A percentile compares a stretch with the other conserved stretches of the same genome.
Conservation (phyloP, 30 jellyfish, hydroid and myxozoan genomes). For the Haliclystus octoradiatus region DNA sequence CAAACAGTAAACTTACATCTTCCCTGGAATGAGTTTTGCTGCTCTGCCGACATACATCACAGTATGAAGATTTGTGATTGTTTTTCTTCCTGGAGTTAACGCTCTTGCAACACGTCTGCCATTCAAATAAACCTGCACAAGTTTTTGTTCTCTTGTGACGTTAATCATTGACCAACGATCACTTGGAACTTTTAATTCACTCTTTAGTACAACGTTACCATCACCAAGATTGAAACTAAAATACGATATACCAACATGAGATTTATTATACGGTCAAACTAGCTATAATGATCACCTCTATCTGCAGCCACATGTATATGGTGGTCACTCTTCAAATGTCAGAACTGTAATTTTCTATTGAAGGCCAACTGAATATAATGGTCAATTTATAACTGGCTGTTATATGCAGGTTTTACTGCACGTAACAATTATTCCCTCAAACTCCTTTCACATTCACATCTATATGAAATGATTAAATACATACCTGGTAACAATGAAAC, state of each 20-base stretch:
- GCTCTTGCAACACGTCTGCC: conserved; percentile 78
- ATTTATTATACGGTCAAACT: too few species aligned
- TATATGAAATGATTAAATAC: too few species aligned
- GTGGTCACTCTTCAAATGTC: too few species aligned
- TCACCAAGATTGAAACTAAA: conserved; percentile 67
- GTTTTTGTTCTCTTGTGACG: conserved; percentile 47
- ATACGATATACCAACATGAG: too few species aligned
- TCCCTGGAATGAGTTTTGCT: conserved; percentile 40
- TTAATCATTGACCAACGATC: conserved; percentile 53
- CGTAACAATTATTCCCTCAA: too few species aligned
- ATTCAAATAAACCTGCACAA: conserved; percentile 40
- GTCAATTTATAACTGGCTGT: too few species aligned
- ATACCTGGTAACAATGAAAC: conserved; percentile 68
- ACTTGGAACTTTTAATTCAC: conserved; percentile 34
- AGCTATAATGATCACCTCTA: too few species aligned
- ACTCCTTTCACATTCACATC: too few species aligned
- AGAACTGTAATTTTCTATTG: too few species aligned
- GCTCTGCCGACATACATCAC: conserved; percentile 59
- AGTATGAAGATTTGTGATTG: conserved; percentile 48
- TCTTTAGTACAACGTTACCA: conserved; percentile 54
- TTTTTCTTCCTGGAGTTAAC: conserved; percentile 56
- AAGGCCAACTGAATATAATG: too few species aligned
- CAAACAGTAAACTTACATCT: conserved; percentile 23
- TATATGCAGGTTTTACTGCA: too few species aligned
- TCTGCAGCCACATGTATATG: too few species aligned